Conservation (phyloP, 2,113 vertebrate genomes). For the Pterocles gutturalis region DNA sequence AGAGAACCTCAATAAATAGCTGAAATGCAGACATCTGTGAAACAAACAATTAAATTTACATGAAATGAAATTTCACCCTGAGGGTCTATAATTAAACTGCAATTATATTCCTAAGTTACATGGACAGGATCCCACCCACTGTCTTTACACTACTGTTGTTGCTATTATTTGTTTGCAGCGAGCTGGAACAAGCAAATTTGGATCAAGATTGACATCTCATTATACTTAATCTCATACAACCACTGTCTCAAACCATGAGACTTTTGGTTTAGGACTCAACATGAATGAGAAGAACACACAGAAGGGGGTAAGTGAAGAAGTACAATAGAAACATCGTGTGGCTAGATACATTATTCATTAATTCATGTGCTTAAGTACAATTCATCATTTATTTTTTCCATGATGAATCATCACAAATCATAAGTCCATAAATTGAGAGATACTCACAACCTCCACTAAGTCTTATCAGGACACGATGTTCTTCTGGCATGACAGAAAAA, state of each 20-base stretch:
- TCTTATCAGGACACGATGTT: neutral
- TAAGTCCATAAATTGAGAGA: neutral
- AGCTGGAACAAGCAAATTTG: neutral
- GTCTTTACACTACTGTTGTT: neutral
- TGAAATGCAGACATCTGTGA: neutral
- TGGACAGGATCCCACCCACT: neutral
- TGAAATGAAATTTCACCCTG: neutral
- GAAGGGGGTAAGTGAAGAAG: neutral
- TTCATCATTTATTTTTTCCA: neutral
- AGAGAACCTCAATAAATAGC: neutral
- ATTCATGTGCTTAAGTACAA: neutral
- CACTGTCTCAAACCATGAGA: neutral
- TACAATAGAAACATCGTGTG: neutral
- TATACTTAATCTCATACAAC: neutral
- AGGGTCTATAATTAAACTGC: slow-evolving; percentile 23
- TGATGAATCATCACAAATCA: neutral
- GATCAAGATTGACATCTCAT: neutral
- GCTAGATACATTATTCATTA: neutral
- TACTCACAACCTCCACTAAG: neutral
- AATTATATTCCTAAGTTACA: slow-evolving; percentile 12
- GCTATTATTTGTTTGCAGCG: slow-evolving; percentile 3
- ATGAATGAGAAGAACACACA: neutral
- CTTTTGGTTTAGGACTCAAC: neutral
- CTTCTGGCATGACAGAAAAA: neutral
- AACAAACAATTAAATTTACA: slow-evolving; percentile 38